Evolutionary conservation across 2,888 invertebrate genomes (phyloP).

Genomic region (Ischnura elegans): DNA sequence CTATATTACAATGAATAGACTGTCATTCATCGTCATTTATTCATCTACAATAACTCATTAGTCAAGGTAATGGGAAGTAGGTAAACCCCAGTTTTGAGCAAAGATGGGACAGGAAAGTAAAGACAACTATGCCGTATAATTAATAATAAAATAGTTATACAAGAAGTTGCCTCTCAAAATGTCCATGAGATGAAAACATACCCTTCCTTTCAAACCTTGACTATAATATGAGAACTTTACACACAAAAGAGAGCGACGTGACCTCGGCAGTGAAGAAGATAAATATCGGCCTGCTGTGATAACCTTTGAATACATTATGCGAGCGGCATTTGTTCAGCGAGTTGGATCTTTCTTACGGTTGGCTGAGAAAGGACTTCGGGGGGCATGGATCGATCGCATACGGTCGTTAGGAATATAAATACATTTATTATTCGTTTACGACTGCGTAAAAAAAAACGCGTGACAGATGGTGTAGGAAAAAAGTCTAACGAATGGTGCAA

Average conservation of each 20-base stretch:
- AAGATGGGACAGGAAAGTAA: background rate
- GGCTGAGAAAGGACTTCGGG: background rate
- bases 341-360: background rate
- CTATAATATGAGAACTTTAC: background rate
- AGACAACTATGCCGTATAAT: background rate
- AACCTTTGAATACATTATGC: conserved; percentile 9
- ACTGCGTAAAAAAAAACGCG: background rate
- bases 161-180: background rate
- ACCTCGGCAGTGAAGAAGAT: conserved; percentile 26
- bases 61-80: background rate
- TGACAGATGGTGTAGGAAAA: background rate
- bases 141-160: no score
- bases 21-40: no score
- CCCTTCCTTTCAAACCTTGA: background rate
- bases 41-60: no score
- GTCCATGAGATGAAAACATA: background rate
- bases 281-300: conserved; percentile 9
- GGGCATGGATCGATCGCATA: background rate
- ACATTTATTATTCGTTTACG: background rate
- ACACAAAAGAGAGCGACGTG: background rate
- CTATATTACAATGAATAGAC: no score
- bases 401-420: conserved; percentile 2
- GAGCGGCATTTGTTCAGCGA: background rate
- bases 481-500: background rate
- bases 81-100: background rate